Evolutionary conservation across 2,888 invertebrate genomes (phyloP).

Genomic region (Pammene fasciana): DNA sequence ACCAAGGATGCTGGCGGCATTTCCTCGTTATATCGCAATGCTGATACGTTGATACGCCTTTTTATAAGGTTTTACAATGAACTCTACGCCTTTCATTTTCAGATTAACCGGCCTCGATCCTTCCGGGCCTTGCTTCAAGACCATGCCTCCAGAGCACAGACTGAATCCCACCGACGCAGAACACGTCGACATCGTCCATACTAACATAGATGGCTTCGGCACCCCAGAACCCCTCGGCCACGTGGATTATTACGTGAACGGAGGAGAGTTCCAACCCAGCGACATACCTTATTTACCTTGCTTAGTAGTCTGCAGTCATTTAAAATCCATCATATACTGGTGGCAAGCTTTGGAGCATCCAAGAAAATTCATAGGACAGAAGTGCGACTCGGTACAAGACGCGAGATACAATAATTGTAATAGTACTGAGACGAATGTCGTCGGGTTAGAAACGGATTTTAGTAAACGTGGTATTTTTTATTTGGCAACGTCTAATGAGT

Average conservation of each 20-base stretch:
- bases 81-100: neutral
- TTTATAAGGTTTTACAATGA: neutral
- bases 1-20: too few species aligned
- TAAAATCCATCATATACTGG: slow-evolving; percentile 66
- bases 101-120: slow-evolving; percentile 70
- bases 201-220: slow-evolving; percentile 78
- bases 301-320: slow-evolving; percentile 68
- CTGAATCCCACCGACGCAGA: slow-evolving; percentile 60
- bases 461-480: slow-evolving; percentile 67
- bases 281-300: slow-evolving; percentile 72
- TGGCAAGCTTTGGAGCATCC: slow-evolving; percentile 76
- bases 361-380: slow-evolving; percentile 67
- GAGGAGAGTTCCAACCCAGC: slow-evolving; percentile 73
- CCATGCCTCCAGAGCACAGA: slow-evolving; percentile 57
- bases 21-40: too few species aligned
- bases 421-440: slow-evolving; percentile 60
- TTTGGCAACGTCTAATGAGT: slow-evolving; percentile 67
- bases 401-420: slow-evolving; percentile 71
- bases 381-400: slow-evolving; percentile 69
- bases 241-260: slow-evolving; percentile 73
- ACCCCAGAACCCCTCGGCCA: slow-evolving; percentile 72
- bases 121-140: slow-evolving; percentile 73
- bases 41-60: too few species aligned
- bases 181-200: slow-evolving; percentile 69
- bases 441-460: slow-evolving; percentile 68